Base-by-base conservation (phyloP, 1,140 invertebrate species). In the Eueides isabella region DNA sequence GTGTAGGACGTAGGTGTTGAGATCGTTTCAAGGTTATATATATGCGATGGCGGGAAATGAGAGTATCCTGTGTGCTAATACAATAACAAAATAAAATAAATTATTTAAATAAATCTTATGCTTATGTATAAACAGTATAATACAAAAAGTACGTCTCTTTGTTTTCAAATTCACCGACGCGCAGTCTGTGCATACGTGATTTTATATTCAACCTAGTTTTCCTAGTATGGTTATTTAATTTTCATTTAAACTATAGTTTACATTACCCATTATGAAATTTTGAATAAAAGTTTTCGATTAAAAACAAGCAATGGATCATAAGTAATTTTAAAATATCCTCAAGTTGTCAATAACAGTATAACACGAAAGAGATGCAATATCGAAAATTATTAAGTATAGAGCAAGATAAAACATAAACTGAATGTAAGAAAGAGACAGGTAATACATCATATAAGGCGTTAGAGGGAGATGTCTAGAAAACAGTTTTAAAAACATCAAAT, bases 11-110 rank as follows among this genome's bases (percentile, higher is more conserved):
- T 55, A 76, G 85, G 89, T 80, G 86, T 84, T 76, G 76, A 79
- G 84, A 78, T 74, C 79, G 74, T 77, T 71, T 71, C 88, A 91
- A 91, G 89, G 89, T 91, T 85, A 84, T 77, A 16, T 38, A 38
- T 38, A 71, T 68, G 48, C 69, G 70, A 88, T 89, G 88, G 87
- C 86, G 88, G 85, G 87, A 91, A 88, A 84, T 65, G 76, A 67
- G 74, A 77, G 62, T 77, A 80, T 77, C 74, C 71, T 76, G 66
- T 33, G 61, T 35, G 12, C 26, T 26, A 19, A 48, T 55, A 26
- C 19, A 26, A 26, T 19, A 55, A 26, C 23, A 23, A 26, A 55
- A 23, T 2, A 23, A 23, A 55, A 55, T 26, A 23, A 2, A 55
- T 6, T 2, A 26, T 23, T 4, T 55, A 55, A 26, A 55, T 26